Conservation (phyloP, 1,140 invertebrate species). For the Drosophila lacertosa region DNA sequence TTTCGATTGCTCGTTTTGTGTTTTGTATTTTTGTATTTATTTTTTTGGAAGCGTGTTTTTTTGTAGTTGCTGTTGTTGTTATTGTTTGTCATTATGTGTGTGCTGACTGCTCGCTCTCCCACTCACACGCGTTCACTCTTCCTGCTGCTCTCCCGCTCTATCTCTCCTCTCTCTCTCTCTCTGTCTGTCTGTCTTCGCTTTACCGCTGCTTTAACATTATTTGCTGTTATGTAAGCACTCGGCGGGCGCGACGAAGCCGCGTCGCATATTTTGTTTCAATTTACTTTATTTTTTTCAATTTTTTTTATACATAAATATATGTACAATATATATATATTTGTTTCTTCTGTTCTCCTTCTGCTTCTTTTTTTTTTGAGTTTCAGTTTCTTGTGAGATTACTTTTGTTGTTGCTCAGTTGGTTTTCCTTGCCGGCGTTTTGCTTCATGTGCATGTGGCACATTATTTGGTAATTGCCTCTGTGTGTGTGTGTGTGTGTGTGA, state of each 20-base stretch:
- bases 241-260: constrained; percentile 26
- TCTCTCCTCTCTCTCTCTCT: constrained; percentile 12
- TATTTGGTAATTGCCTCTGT: constrained; percentile 72
- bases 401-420: constrained; percentile 26
- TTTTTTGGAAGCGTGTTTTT: constrained; percentile 39
- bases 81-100: constrained; percentile 75
- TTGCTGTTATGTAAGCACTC: constrained; percentile 80
- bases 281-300: constrained; percentile 31
- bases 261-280: constrained; percentile 70
- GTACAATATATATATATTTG: background rate
- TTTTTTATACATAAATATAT: background rate
- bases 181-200: constrained; percentile 58
- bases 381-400: constrained; percentile 44
- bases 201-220: constrained; percentile 80
- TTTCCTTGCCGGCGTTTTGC: constrained; percentile 62
- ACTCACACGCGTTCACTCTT: background rate
- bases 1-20: constrained; percentile 51
- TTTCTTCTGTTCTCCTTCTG: constrained; percentile 11
- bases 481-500: constrained; percentile 37
- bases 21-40: too few relatives aligned
- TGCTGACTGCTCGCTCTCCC: constrained; percentile 45
- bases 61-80: constrained; percentile 47
- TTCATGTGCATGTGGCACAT: constrained; percentile 77
- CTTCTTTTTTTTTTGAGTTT: constrained; percentile 49
- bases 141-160: constrained; percentile 2